Evolutionary conservation across 2,113 vertebrate species (phyloP), one percentile per base, ranked within the genome.

Genomic region (Bucco capensis): DNA sequence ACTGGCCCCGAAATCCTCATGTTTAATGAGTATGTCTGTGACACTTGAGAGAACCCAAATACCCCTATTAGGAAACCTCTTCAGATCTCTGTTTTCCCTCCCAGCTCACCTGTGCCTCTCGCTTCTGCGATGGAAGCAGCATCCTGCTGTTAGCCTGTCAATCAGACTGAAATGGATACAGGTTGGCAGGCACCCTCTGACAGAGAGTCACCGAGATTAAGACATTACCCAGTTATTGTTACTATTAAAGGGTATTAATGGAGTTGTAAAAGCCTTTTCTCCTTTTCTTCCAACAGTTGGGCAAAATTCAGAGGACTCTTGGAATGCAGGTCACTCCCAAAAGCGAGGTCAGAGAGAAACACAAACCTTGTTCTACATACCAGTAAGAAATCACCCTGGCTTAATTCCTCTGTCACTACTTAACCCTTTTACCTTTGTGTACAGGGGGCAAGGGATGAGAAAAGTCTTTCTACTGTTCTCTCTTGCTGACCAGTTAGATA

Each of bases 131-230:
- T 0, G 40, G 79, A 94, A 93, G 75, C 79, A 92, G 93, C 71
- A 69, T 90, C 95, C 96, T 58, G 95, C 96, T 96, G 96, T 65
- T 88, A 84, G 93, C 82, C 88, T 31, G 25, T 93, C 96, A 94
- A 69, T 94, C 96, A 88, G 60, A 51, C 5, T 40, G 86, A 57
- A 83, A 92, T 5, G 33, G 92, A 78, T 76, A 62, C 57, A 54
- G 83, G 88, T 33, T 64, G 84, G 86, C 90, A 88, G 89, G 86
- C 85, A 89, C 91, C 82, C 92, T 64, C 91, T 56, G 77, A 85
- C 96, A 78, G 61, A 33, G 81, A 88, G 74, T 25, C 91, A 67
- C 83, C 15, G 49, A 66, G 66, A 95, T 90, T 81, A 92, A 93
- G 94, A 91, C 73, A 87, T 95, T 94, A 92, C 71, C 79, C 47